Evolutionary conservation across 2,113 vertebrate species (phyloP).

Genomic region (Mustela nigripes): DNA sequence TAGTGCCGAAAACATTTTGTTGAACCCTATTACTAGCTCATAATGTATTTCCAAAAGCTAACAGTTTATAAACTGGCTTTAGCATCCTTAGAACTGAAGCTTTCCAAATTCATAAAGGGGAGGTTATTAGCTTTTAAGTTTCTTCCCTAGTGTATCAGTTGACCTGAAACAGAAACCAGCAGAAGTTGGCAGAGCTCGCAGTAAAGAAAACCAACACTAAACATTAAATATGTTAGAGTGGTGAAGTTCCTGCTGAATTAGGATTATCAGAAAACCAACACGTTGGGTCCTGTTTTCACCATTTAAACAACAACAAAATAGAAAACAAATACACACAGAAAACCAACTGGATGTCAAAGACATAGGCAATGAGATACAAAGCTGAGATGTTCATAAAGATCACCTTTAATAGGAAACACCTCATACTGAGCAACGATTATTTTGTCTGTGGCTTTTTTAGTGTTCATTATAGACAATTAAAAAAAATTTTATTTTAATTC

Average conservation of each 20-base stretch:
- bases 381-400: background rate
- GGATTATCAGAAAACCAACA: background rate
- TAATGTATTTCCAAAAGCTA: constrained; percentile 13
- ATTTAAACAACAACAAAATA: background rate
- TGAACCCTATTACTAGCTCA: background rate
- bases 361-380: background rate
- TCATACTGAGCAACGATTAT: background rate
- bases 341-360: background rate
- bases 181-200: background rate
- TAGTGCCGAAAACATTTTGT: background rate
- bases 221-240: background rate
- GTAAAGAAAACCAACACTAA: background rate
- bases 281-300: background rate
- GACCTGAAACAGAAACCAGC: background rate
- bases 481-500: background rate
- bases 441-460: background rate
- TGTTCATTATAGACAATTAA: background rate
- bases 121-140: background rate
- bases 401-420: background rate
- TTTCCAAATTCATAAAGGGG: rapidly evolving
- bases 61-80: background rate
- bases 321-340: background rate
- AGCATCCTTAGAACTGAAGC: background rate
- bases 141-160: background rate
- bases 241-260: background rate